Evolutionary conservation across 2,797 vertebrate genomes (phyloP), one percentile per base, ranked within the genome.

Genomic region (Myotis planiceps): DNA sequence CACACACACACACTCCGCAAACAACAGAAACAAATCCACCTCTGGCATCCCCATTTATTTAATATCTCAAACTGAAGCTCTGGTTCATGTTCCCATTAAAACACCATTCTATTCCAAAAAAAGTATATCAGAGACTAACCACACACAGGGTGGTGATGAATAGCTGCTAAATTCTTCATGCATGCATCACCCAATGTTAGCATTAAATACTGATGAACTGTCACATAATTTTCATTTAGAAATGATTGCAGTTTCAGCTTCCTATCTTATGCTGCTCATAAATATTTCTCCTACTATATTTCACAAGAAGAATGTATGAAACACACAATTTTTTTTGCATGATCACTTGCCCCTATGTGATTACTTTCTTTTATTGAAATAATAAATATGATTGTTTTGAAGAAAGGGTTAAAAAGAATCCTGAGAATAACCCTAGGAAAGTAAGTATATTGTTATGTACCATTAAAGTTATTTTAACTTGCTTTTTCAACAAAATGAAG

Each of bases 201-300:
- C 97, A 98, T 98, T 98, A 99, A 99, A 98, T 98, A 98, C 98
- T 98, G 98, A 98, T 98, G 97, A 98, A 98, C 94, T 98, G 98
- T 98, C 98, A 98, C 97, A 98, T 98, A 97, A 98, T 98, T 98
- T 98, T 98, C 97, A 98, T 98, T 98, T 98, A 98, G 98, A 98
- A 98, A 98, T 63, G 91, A 98, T 96, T 97, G 96, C 96, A 98
- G 94, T 98, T 98, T 97, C 95, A 97, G 97, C 92, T 98, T 97
- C 96, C 53, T 97, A 98, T 98, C 97, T 97, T 97, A 97, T 94
- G 95, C 96, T 95, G 91, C 97, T 98, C 97, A 88, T 98, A 98
- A 98, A 98, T 98, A 98, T 98, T 98, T 98, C 55, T 69, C 80
- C 94, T 92, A 96, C 95, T 98, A 97, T 98, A 98, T 97, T 98